phyloP scores from a whole-genome alignment of 2,888 invertebrate genomes.

The Ctena decussata region DNA sequence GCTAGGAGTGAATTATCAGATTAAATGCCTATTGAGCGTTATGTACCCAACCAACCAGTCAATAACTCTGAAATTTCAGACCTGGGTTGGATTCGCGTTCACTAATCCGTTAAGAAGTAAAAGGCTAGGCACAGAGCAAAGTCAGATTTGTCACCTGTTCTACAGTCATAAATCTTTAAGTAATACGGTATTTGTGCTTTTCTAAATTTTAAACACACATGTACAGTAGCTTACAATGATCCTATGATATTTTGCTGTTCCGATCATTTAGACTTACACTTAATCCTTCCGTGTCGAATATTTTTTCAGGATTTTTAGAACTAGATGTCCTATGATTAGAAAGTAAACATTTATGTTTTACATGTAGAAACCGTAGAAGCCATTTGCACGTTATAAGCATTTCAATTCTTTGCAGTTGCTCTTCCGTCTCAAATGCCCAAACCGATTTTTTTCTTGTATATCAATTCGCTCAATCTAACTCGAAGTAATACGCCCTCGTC shows the following conservation, averaged over 20 bases:
- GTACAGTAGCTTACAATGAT: neutral
- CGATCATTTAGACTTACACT: neutral
- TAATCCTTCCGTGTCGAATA: neutral
- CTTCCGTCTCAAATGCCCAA: no score
- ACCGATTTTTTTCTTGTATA: no score
- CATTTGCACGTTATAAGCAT: no score
- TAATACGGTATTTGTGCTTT: neutral
- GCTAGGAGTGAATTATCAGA: neutral
- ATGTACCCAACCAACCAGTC: neutral
- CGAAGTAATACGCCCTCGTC: neutral
- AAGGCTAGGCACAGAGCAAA: conserved; percentile 3
- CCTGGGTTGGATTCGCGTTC: neutral
- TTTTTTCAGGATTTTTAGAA: neutral
- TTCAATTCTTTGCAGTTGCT: no score
- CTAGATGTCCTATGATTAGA: neutral
- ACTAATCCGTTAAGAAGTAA: neutral
- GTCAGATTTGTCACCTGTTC: neutral
- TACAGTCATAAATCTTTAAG: neutral
- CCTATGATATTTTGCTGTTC: no score
- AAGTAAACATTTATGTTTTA: no score
- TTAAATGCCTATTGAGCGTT: neutral
- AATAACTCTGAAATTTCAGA: neutral
- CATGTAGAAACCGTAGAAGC: no score
- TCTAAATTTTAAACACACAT: no score
- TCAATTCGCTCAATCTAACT: neutral